Base-by-base conservation (phyloP, 2,797 vertebrate genomes). In the Phoeniculus purpureus region DNA sequence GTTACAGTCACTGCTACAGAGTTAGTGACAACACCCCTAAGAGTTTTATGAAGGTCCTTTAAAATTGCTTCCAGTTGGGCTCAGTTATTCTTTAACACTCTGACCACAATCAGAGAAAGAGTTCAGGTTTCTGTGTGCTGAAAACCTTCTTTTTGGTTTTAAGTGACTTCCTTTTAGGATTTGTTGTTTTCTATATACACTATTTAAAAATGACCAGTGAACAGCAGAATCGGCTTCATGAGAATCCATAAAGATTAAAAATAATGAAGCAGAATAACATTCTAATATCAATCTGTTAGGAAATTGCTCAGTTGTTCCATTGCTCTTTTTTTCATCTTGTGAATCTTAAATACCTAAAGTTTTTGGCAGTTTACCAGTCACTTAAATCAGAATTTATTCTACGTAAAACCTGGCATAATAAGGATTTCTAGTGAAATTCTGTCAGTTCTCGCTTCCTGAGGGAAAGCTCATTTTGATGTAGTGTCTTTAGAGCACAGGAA, bases 211-310 rank as follows among this genome's bases (percentile, higher is more conserved):
- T 12, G 15, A 20, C 0, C 1, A 78, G 18, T 75, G 31, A 15
- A 22, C 31, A 58, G 45, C 54, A 66, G 60, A 48, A 58, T 67
- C 22, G 21, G 15, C 43, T 80, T 51, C 2, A 2, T 60, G 37
- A 12, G 25, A 60, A 58, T 61, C n/a, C 40, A 6, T 7, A 19
- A 62, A 50, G 47, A 45, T 27, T 2, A 54, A 43, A 23, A 23
- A 56, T 51, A 55, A 15, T 2, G 1, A 13, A 70, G 12, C 10
- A 16, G 65, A 52, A 76, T 15, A 48, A 0, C 1, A 22, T 5
- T 5, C 37, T 66, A 21, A 10, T 55, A 6, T 7, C 72, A 68
- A 7, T 71, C 1, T 2, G 1, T n/a, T 20, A 32, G 29, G 54
- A 74, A 43, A 6, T 55, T 50, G n/a, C 23, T 92, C 40, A 71